Evolutionary conservation across 2,113 vertebrate genomes (phyloP).

Genomic region (Hippocampus zosterae): DNA sequence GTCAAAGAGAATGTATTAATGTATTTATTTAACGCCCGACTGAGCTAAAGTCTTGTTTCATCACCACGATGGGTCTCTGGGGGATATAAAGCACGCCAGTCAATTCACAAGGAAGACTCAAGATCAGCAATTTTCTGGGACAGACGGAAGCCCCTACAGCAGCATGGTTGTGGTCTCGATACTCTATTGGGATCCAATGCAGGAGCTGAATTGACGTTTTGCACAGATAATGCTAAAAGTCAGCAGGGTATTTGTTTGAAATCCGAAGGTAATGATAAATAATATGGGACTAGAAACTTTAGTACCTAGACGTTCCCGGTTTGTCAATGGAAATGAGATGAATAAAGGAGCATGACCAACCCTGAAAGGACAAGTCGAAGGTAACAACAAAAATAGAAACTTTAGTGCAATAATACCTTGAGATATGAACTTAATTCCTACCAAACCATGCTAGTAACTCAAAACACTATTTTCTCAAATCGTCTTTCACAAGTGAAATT

Average conservation of each 20-base stretch:
- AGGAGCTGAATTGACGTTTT: neutral
- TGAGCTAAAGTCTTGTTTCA: constrained; percentile 15
- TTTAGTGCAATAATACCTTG: no score
- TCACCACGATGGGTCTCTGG: constrained; percentile 11
- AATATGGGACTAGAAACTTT: neutral
- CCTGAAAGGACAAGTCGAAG: no score
- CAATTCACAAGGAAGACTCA: constrained; percentile 33
- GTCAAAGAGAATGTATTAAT: constrained; percentile 28
- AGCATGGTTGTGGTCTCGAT: neutral
- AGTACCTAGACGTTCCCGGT: neutral
- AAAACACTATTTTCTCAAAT: no score
- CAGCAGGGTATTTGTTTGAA: neutral
- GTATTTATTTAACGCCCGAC: constrained; percentile 35
- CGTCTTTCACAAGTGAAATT: no score
- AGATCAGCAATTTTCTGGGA: constrained; percentile 39
- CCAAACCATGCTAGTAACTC: no score
- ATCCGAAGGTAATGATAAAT: neutral
- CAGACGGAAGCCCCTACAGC: constrained; percentile 9
- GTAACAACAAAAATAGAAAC: no score
- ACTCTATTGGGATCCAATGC: neutral
- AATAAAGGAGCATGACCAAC: no score
- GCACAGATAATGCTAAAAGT: neutral
- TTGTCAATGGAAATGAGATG: neutral
- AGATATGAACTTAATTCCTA: no score
- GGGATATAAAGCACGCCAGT: constrained; percentile 32